A percentile compares a stretch with the other conserved stretches of the same genome.
These are phyloP conservation scores for Gavialis gangeticus DNA, from an alignment of 2,113 vertebrate genomes.

Conservation along the genomic window DNA sequence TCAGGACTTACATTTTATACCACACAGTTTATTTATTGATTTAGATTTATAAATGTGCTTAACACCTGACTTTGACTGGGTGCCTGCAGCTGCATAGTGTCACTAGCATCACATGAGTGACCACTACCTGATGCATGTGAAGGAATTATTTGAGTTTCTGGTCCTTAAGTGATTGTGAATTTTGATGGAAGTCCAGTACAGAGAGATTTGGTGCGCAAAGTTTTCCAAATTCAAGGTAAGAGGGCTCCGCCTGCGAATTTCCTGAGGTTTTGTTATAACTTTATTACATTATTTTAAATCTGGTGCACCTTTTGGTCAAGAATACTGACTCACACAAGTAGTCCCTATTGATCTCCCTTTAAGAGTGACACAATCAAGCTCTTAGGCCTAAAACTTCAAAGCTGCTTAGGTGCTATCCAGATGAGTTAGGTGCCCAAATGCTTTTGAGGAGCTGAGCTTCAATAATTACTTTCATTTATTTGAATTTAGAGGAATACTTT, in stretches of 20 bases:
- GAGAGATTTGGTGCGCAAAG: neutral
- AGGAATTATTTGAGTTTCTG: too few relatives aligned
- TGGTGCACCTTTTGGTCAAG: neutral
- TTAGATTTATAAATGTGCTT: neutral
- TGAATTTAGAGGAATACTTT: neutral
- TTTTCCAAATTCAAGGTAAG: neutral
- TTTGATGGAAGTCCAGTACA: neutral
- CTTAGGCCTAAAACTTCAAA: neutral
- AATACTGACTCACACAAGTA: neutral
- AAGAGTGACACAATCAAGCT: neutral
- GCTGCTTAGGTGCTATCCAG: accelerated
- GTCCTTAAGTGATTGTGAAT: too few relatives aligned
- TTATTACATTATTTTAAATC: accelerated
- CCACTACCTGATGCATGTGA: too few relatives aligned
- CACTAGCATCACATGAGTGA: too few relatives aligned
- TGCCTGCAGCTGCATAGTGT: neutral
- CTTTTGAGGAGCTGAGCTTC: neutral
- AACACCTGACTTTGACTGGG: neutral
- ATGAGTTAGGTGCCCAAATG: accelerated
- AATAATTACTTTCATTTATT: neutral
- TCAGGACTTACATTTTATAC: constrained; percentile 14
- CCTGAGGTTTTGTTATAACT: neutral
- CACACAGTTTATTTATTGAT: constrained; percentile 39
- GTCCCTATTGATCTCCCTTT: neutral
- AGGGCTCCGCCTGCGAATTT: neutral